phyloP scores from a whole-genome alignment of 2,113 vertebrate species.

The Lynx canadensis region DNA sequence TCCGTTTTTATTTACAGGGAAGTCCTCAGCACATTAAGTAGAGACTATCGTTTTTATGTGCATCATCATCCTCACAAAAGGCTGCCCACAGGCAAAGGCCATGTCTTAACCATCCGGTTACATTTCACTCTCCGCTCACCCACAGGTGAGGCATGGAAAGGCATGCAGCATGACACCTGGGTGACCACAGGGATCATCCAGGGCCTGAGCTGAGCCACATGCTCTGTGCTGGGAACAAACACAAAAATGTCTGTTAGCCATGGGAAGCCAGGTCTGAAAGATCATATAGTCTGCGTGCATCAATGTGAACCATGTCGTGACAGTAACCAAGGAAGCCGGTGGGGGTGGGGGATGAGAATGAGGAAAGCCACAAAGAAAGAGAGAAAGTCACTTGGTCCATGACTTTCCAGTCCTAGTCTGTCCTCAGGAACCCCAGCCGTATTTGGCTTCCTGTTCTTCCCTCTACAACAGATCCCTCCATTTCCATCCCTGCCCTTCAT shows the following conservation, averaged over 20 bases:
- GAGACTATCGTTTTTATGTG: neutral
- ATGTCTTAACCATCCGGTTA: neutral
- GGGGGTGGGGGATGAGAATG: neutral
- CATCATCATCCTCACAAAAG: neutral
- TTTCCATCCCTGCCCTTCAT: neutral
- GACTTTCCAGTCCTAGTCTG: neutral
- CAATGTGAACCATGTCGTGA: neutral
- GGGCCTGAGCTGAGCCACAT: neutral
- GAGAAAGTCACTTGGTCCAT: neutral
- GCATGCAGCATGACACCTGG: neutral
- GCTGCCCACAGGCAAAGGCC: neutral
- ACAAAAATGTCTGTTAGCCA: neutral
- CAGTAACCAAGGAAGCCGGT: neutral
- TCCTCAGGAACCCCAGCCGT: neutral
- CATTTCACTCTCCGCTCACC: neutral
- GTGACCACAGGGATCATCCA: constrained; percentile 2
- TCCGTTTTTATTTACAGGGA: constrained; percentile 23
- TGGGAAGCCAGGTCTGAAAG: constrained; percentile 30
- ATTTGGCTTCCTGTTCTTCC: constrained; percentile 22
- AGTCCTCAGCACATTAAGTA: neutral
- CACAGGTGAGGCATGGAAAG: neutral
- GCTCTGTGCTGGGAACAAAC: neutral
- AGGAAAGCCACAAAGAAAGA: neutral
- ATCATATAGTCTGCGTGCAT: neutral
- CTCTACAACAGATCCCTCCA: neutral